A percentile compares a stretch with the other conserved stretches of the same genome.
phyloP scores from a whole-genome alignment of 2,888 invertebrate genomes.

The Sesia apiformis region DNA sequence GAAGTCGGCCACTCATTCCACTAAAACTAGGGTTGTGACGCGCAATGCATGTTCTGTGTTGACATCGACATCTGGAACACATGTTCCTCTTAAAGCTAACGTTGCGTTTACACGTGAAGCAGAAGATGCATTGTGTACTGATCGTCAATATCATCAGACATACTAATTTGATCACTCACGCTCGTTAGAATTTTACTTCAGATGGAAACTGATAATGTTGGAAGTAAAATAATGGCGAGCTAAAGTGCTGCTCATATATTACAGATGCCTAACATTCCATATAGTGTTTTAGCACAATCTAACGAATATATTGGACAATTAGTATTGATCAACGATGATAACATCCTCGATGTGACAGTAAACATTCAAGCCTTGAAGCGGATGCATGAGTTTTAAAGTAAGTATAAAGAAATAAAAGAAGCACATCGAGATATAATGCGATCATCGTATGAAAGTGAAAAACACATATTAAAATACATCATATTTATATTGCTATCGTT shows the following conservation, averaged over 20 bases:
- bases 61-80: constrained; percentile 38
- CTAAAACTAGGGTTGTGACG: constrained; percentile 63
- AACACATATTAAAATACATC: constrained; percentile 11
- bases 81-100: constrained; percentile 19
- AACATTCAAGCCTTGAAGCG: constrained; percentile 64
- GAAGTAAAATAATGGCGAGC: constrained; percentile 23
- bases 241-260: constrained; percentile 39
- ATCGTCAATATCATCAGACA: constrained; percentile 22
- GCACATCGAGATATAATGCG: constrained; percentile 66
- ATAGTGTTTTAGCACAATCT: constrained; percentile 36
- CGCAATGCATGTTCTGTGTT: constrained; percentile 62
- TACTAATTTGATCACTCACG: constrained; percentile 7
- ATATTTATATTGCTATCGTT: neutral
- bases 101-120: constrained; percentile 27
- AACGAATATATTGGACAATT: constrained; percentile 16
- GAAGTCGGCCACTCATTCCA: constrained; percentile 73
- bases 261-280: constrained; percentile 56
- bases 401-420: constrained; percentile 40
- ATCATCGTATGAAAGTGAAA: constrained; percentile 52
- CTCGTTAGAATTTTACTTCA: constrained; percentile 17
- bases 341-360: constrained; percentile 62
- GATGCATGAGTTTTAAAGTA: constrained; percentile 33
- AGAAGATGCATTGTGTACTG: constrained; percentile 55
- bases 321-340: constrained; percentile 43
- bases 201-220: constrained; percentile 10